Conservation (phyloP, 2,797 vertebrate genomes). For the Malacoraja senta region DNA sequence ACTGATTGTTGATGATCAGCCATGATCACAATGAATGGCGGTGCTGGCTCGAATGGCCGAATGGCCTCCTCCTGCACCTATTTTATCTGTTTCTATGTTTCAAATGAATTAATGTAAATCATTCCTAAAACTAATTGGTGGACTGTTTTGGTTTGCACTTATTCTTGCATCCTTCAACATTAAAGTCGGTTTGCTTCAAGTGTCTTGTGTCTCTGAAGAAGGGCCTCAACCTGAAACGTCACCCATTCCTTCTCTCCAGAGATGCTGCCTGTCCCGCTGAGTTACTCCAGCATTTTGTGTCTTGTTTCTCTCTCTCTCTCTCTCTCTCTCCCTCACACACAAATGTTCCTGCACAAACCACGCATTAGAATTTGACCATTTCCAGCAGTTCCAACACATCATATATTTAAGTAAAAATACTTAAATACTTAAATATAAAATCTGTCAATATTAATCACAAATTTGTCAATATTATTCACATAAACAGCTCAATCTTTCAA, state of each 20-base stretch:
- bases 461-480: background rate
- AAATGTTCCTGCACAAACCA: background rate
- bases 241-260: too few relatives aligned
- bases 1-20: too few relatives aligned
- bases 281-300: too few relatives aligned
- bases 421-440: too few relatives aligned
- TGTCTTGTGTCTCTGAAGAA: too few relatives aligned
- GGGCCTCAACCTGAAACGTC: too few relatives aligned
- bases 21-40: too few relatives aligned
- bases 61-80: too few relatives aligned
- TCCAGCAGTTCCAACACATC: background rate
- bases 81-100: too few relatives aligned
- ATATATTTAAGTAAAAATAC: background rate
- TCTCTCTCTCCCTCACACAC: background rate
- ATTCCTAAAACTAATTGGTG: background rate
- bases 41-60: too few relatives aligned
- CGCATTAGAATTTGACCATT: background rate
- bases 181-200: background rate
- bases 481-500: background rate
- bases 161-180: background rate
- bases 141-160: background rate
- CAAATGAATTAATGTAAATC: background rate
- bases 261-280: too few relatives aligned
- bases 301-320: too few relatives aligned
- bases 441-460: background rate